Evolutionary conservation across 2,113 vertebrate genomes (phyloP), one percentile per base, ranked within the genome.

Genomic region (Kryptolebias marmoratus): DNA sequence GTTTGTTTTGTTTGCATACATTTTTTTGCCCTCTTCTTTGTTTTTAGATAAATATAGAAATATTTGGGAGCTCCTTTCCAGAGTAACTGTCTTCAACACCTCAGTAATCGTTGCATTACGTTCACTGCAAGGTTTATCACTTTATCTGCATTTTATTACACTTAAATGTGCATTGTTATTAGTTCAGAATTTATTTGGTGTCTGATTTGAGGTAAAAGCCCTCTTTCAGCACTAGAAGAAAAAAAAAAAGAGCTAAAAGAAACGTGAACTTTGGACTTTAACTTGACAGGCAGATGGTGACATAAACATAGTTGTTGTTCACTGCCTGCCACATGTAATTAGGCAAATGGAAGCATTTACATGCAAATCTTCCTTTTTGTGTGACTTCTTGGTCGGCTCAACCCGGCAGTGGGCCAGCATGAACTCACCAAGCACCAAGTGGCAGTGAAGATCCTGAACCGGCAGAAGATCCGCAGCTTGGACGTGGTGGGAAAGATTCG

Each of bases 401-500:
- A 2, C 55, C 55, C 44, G 72, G 13, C 89, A 99, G 98, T 99
- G 81, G 98, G 97, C 55, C 97, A 98, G 70, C 98, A 99, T 89
- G 97, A 99, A 73, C 84, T 99, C 88, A 99, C 97, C 32, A 97
- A 97, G 30, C 98, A 99, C 90, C 98, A 98, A 93, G 98, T 99
- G 58, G 98, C 97, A 0, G 97, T 99, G 88, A 99, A 99, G 93
- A 99, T 99, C 75, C 89, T 99, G 59, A 99, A 99, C 89, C 91
- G 98, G 57, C 98, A 99, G 94, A 99, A 99, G 92, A 99, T 99
- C 81, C 97, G 98, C 73, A 99, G 97, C 88, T 95, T 99, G 71
- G 98, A 99, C 56, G 98, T 99, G 71, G 98, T 99, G 55, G 98
- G 97, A 78, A 99, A 99, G 90, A 99, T 99, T 81, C 96, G 97